Conservation (phyloP, 2,888 invertebrate species). For the Sinodicranocentrus sp. region DNA sequence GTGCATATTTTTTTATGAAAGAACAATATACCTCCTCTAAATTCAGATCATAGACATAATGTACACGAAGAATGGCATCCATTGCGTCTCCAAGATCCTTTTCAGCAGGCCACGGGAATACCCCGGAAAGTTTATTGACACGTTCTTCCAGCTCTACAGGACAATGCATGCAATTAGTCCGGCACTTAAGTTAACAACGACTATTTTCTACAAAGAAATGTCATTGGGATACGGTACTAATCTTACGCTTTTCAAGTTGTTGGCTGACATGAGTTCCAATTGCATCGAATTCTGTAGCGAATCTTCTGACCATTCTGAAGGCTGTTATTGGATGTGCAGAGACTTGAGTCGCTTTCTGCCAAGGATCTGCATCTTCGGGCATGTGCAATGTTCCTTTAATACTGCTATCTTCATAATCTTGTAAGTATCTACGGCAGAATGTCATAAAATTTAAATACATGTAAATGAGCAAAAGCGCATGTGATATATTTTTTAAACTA, state of each 20-base stretch:
- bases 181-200: too few species aligned
- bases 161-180: not conserved
- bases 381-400: slow-evolving; percentile 60
- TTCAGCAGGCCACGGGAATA: slow-evolving; percentile 73
- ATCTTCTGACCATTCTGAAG: slow-evolving; percentile 69
- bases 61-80: slow-evolving; percentile 74
- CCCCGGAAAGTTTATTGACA: slow-evolving; percentile 70
- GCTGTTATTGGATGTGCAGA: slow-evolving; percentile 69
- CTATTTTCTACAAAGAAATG: too few species aligned
- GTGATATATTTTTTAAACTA: too few species aligned
- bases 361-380: slow-evolving; percentile 65
- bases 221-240: too few species aligned
- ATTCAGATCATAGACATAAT: slow-evolving; percentile 75
- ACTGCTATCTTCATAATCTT: slow-evolving; percentile 74
- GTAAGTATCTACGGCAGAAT: slow-evolving; percentile 63
- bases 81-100: slow-evolving; percentile 75
- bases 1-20: too few species aligned
- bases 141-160: slow-evolving; percentile 69
- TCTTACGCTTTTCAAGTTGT: slow-evolving; percentile 70
- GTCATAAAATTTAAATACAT: slow-evolving; percentile 2
- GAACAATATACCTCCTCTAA: slow-evolving; percentile 68
- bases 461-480: too few species aligned
- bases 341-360: slow-evolving; percentile 68
- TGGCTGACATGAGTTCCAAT: slow-evolving; percentile 66
- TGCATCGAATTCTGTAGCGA: slow-evolving; percentile 69